Evolutionary conservation across 2,113 vertebrate genomes (phyloP), one percentile per base, ranked within the genome.

Genomic region (Monarcha castaneiventris): DNA sequence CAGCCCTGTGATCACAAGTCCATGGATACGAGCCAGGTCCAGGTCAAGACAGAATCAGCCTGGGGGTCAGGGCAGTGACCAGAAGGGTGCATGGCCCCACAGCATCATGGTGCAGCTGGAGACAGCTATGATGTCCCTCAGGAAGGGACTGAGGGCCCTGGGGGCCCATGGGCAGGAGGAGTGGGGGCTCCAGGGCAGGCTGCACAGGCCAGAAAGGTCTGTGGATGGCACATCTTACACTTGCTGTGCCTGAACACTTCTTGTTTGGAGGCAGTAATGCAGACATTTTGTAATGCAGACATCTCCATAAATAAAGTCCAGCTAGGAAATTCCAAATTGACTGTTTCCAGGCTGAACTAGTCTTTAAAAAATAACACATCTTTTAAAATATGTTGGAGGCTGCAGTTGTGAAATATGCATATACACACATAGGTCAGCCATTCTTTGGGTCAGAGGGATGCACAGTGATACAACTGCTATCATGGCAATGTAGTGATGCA

Each of bases 71-170:
- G 51, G 9, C 13, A 39, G 32, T 3, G 1, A 43, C 17, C 37
- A 68, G 66, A 59, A 75, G 20, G 33, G 16, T 48, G 23, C 3
- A 21, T 1, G 16, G 44, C 35, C 87, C 83, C 17, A 27, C 22
- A 69, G 10, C n/a, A 46, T 20, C 35, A 14, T 25, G 48, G 20
- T 6, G 10, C 39, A 75, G 48, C 56, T 73, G 41, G 21, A 62
- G 17, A 33, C n/a, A 48, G 17, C 49, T 71, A 2, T 0, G 1
- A 6, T 55, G 35, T 75, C 5, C 0, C 54, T 71, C 46, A 64
- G 66, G 30, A 39, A 82, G 81, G 66, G 27, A 72, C 6, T 44
- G 35, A 21, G 41, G 22, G 6, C 23, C 20, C 44, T 41, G 44
- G 32, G 41, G 11, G 2, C 44, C 41, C 48, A 7, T 8, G n/a